These are phyloP conservation scores for Eonycteris spelaea DNA, from an alignment of 2,113 vertebrate genomes.

Conservation along the genomic window DNA sequence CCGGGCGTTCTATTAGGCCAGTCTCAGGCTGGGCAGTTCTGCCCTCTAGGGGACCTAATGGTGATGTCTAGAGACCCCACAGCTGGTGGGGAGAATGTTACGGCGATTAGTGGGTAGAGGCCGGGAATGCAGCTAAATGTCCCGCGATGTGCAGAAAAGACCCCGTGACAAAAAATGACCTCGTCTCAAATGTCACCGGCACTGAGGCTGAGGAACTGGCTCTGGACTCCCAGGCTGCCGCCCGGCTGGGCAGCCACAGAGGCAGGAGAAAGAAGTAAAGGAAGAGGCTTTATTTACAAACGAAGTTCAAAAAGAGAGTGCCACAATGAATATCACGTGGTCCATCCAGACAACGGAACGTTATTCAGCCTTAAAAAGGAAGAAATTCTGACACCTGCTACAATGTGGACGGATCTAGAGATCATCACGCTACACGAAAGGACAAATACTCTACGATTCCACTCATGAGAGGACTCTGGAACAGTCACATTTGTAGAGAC, in stretches of 20 bases:
- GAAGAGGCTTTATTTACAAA: background rate
- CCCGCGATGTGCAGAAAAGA: background rate
- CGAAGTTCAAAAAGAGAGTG: background rate
- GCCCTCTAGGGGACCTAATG: background rate
- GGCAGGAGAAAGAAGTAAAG: background rate
- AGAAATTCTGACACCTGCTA: too few species aligned
- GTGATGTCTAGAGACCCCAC: background rate
- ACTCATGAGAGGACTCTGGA: background rate
- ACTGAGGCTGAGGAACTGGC: background rate
- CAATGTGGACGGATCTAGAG: fast-evolving
- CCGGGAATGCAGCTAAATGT: background rate
- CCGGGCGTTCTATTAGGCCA: fast-evolving
- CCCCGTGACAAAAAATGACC: background rate
- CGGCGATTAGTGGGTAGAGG: background rate
- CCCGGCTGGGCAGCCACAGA: background rate
- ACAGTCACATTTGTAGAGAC: background rate
- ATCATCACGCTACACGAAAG: background rate
- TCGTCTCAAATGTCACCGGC: background rate
- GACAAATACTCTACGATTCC: fast-evolving
- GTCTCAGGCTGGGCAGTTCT: background rate
- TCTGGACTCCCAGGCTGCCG: background rate
- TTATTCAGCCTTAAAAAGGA: background rate
- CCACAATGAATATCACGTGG: background rate
- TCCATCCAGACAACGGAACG: too few species aligned
- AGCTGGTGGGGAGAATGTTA: fast-evolving